Evolutionary conservation across 1,140 invertebrate genomes (phyloP), one percentile per base, ranked within the genome.

Genomic region (Ladona fulva): DNA sequence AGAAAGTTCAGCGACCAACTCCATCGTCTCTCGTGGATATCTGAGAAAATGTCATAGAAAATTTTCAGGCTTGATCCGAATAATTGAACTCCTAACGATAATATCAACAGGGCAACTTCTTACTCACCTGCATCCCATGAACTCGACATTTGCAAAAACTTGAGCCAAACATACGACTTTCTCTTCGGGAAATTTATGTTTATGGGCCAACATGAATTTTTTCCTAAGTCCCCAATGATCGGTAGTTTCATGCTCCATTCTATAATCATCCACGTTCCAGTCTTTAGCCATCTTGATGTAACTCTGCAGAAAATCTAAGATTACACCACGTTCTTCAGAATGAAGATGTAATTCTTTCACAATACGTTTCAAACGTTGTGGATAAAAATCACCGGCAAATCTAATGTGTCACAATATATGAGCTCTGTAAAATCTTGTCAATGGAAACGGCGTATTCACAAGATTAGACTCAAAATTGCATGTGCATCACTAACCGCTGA

Each of bases 131-230:
- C 94, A 95, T 73, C 94, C 94, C 81, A 96, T 86, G 77, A 95
- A 89, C 83, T 95, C 94, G 59, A 95, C 87, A 84, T 96, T 96
- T 0, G 90, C 88, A 82, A 95, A 95, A 14, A 93, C 92, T 86
- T 93, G 90, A 16, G 94, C 93, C 77, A 95, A 86, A 84, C 93
- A 95, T 44, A 95, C 87, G 12, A 96, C 85, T 80, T 91, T 87
- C 74, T 94, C 91, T 84, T 92, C 90, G 0, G 90, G 85, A 84
- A 91, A 94, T 81, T 89, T 89, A 22, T 90, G 85, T 81, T 91
- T 90, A 84, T 95, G 92, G 7, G 87, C 83, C 74, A 90, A 80
- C 81, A 96, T 88, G 83, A 96, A 96, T n/a, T 87, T 87, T 80
- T 87, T 89, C 25, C 93, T 86, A 75, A 96, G 84, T 74, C 91